phyloP scores from a whole-genome alignment of 2,888 invertebrate genomes.

The Dolichopus griseipennis region DNA sequence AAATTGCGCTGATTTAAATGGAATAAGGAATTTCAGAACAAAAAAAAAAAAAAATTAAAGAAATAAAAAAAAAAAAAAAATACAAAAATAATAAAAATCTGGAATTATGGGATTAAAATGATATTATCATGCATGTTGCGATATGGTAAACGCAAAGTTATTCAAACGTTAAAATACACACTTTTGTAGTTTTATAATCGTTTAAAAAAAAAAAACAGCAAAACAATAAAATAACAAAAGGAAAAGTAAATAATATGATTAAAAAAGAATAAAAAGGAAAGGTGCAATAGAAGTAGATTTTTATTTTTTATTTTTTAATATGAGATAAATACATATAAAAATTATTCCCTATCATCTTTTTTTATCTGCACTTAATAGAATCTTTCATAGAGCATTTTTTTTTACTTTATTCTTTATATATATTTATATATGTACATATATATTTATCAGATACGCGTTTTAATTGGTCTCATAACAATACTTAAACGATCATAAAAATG shows the following conservation, averaged over 20 bases:
- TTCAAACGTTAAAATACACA: constrained; percentile 5
- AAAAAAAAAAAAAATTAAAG: background rate
- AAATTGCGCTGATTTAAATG: background rate
- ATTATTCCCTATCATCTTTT: too few species aligned
- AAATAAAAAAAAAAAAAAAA: background rate
- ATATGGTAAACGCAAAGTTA: background rate
- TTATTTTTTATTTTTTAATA: background rate
- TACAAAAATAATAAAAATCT: background rate
- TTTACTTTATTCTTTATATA: background rate
- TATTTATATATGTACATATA: background rate
- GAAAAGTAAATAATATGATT: background rate
- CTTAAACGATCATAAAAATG: background rate
- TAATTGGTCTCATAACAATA: constrained; percentile 6
- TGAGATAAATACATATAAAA: too few species aligned
- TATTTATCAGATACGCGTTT: background rate
- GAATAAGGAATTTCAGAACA: background rate
- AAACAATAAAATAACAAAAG: background rate
- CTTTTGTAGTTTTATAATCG: background rate
- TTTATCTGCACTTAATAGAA: too few species aligned
- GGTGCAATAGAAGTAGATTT: background rate
- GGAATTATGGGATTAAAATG: background rate
- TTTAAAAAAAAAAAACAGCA: background rate
- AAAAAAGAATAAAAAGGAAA: too few species aligned
- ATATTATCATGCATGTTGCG: constrained; percentile 3
- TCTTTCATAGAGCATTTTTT: background rate